These are phyloP conservation scores for Apodemus sylvaticus DNA, from an alignment of 2,113 vertebrate species.

Conservation along the genomic window DNA sequence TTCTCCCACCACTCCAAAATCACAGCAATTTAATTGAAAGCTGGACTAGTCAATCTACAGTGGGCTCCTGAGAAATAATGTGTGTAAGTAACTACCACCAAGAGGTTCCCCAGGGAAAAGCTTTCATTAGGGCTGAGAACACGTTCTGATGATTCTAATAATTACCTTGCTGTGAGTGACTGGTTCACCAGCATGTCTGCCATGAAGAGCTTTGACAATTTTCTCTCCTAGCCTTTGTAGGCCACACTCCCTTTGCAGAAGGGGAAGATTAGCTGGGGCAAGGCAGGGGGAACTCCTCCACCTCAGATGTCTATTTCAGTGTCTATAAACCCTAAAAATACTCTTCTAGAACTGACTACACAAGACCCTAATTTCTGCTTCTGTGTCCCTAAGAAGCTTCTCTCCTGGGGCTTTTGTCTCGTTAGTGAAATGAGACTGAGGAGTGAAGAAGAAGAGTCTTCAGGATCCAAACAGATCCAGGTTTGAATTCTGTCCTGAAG, in stretches of 20 bases:
- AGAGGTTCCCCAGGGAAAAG: conserved; percentile 60
- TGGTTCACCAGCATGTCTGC: conserved; percentile 16
- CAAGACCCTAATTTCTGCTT: not conserved
- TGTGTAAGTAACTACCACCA: conserved; percentile 69
- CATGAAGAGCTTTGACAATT: conserved; percentile 39
- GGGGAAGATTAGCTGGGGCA: not conserved
- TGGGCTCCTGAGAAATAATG: conserved; percentile 70
- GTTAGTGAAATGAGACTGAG: not conserved
- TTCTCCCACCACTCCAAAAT: conserved; percentile 42
- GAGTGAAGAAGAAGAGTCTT: not conserved
- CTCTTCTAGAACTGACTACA: not conserved
- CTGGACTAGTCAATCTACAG: conserved; percentile 59
- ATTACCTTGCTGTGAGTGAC: conserved; percentile 69
- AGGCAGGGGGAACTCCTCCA: not conserved
- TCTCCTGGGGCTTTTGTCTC: not conserved
- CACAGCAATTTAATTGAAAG: conserved; percentile 75
- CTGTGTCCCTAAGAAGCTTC: not conserved
- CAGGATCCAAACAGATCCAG: not conserved
- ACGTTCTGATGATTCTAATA: conserved; percentile 69
- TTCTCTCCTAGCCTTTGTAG: conserved; percentile 33
- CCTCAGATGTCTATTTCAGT: conserved; percentile 53
- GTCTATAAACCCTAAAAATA: conserved; percentile 1
- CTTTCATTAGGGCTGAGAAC: conserved; percentile 65
- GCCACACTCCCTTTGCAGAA: conserved; percentile 14
- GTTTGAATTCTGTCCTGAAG: not conserved